Conservation (phyloP, 2,113 vertebrate species). For the Nothocercus nigrocapillus region DNA sequence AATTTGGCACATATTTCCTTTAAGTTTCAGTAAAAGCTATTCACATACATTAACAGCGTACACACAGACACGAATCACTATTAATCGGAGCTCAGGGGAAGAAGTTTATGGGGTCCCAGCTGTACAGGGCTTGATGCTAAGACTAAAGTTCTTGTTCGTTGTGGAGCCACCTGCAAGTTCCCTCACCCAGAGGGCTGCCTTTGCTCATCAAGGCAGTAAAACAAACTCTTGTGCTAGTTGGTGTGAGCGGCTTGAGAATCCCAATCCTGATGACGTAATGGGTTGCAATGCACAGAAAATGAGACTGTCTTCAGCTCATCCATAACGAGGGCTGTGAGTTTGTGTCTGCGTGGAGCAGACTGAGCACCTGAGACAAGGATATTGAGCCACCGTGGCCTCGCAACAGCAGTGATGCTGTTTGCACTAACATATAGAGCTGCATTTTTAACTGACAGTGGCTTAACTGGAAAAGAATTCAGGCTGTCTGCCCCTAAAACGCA, state of each 20-base stretch:
- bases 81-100: slow-evolving; percentile 13
- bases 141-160: background rate
- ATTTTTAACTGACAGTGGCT: background rate
- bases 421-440: background rate
- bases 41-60: background rate
- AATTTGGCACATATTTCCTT: background rate
- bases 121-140: background rate
- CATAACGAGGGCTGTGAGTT: accelerated
- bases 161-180: background rate
- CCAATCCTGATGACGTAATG: accelerated
- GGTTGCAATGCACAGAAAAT: accelerated
- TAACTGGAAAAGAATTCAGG: background rate
- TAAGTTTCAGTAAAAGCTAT: background rate
- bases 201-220: slow-evolving; percentile 38
- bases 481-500: accelerated
- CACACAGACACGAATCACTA: background rate
- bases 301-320: background rate
- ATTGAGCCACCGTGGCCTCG: accelerated
- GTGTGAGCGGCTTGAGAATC: background rate
- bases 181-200: background rate
- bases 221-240: background rate
- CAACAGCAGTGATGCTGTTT: background rate
- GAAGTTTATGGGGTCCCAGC: slow-evolving; percentile 4
- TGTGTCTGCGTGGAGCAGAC: background rate
- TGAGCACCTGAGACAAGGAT: background rate